phyloP scores from a whole-genome alignment of 2,113 vertebrate genomes.

The Acrocephalus arundinaceus region DNA sequence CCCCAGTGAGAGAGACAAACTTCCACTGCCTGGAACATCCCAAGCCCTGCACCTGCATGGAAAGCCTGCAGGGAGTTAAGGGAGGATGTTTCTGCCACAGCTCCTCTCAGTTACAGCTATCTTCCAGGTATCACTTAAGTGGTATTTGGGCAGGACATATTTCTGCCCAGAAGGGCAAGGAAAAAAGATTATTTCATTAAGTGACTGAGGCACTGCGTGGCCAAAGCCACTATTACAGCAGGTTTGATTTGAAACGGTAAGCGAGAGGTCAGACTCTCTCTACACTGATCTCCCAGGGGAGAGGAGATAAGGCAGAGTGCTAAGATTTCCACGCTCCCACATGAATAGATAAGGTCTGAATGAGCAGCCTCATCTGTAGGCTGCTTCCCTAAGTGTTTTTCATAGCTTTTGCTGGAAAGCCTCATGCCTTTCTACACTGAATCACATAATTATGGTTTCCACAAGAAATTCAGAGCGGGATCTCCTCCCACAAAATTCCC shows the following conservation, averaged over 20 bases:
- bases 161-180: neutral
- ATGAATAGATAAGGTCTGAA: slow-evolving; percentile 53
- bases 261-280: slow-evolving; percentile 8
- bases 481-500: slow-evolving; percentile 50
- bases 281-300: neutral
- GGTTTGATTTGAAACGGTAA: slow-evolving; percentile 1
- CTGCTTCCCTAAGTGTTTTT: slow-evolving; percentile 8
- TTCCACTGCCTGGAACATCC: neutral
- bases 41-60: neutral
- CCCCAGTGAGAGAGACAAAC: neutral
- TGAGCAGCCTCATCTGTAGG: slow-evolving; percentile 13
- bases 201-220: neutral
- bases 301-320: slow-evolving; percentile 44
- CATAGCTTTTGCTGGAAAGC: slow-evolving; percentile 13
- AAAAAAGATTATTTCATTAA: slow-evolving; percentile 30
- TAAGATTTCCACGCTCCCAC: slow-evolving; percentile 25
- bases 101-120: neutral
- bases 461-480: slow-evolving; percentile 33
- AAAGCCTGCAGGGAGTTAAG: neutral
- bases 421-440: neutral
- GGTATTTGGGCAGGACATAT: neutral
- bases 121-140: slow-evolving; percentile 14
- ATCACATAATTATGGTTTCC: slow-evolving; percentile 44
- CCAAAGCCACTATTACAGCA: neutral
- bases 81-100: neutral